Evolutionary conservation across 2,113 vertebrate genomes (phyloP), one percentile per base, ranked within the genome.

Genomic region (Istiophorus platypterus): DNA sequence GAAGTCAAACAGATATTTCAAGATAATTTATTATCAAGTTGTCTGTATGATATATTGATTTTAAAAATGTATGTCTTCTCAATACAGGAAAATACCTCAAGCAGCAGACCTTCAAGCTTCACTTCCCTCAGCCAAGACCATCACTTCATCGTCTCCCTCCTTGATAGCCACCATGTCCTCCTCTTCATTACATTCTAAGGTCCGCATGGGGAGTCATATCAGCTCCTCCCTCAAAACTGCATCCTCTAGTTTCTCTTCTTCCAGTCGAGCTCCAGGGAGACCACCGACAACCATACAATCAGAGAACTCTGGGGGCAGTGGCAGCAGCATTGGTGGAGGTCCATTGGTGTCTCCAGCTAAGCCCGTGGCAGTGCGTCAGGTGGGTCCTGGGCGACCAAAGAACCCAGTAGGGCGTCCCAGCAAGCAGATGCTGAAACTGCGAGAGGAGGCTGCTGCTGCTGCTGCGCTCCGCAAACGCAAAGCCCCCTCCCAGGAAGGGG

Each of bases 41-140:
- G 17, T 45, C 42, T 45, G 42, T 45, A 4, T 49, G 15, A 42
- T 29, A 12, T 59, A 17, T 34, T 49, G 9, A 78, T 51, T 45
- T 8, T n/a, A n/a, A n/a, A n/a, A n/a, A 8, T 64, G 20, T 1
- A 47, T 68, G 66, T 63, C 66, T 62, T 52, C 7, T 42, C 7
- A 57, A 51, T 81, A 1, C 93, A 98, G 97, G 93, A 98, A 96
- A 95, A 97, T 98, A 92, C 97, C 97, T 94, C 96, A 97, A 41
- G 96, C 95, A 0, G 90, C 95, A 51, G 96, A 96, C 84, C 92
- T 91, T 85, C 95, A 85, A 15, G 84, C 88, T 78, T 79, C 90
- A 24, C 74, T 88, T 62, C 70, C 91, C 31, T 82, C 90, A 22
- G 67, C 88, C 65, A 93, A 90, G 81, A 78, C 86, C 68, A 74